A percentile compares a stretch with the other conserved stretches of the same genome.
phyloP scores from a whole-genome alignment of 2,113 vertebrate species.

The Aythya baeri region DNA sequence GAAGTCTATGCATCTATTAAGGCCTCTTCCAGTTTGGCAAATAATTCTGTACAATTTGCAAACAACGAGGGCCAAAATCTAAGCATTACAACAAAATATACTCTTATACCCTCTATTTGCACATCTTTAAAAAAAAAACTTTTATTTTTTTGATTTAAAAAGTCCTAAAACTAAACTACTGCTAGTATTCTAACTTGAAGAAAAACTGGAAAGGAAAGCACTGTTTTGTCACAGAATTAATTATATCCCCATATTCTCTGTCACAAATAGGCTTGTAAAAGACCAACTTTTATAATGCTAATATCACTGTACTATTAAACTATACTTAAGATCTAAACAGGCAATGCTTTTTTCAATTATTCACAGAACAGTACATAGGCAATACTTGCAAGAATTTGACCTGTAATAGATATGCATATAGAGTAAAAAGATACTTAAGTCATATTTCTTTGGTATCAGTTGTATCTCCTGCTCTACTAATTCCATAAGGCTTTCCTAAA shows the following conservation, averaged over 20 bases:
- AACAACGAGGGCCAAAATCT: not conserved
- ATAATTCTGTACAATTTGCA: not conserved
- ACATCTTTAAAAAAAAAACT: not conserved
- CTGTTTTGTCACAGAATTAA: not conserved
- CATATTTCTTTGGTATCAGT: not conserved
- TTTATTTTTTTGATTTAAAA: not conserved
- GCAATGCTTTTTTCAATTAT: not conserved
- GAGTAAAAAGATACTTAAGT: not conserved
- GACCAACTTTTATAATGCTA: not conserved
- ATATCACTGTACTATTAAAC: not conserved
- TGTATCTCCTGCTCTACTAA: not conserved
- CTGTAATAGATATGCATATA: not conserved
- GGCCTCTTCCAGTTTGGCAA: not conserved
- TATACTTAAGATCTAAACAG: not conserved
- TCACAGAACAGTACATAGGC: not conserved
- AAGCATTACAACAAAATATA: not conserved
- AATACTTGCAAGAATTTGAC: not conserved
- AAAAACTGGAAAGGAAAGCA: not conserved
- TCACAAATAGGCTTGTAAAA: not conserved
- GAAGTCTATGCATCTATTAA: not conserved
- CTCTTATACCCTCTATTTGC: not conserved
- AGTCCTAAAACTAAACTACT: not conserved
- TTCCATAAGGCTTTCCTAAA: not conserved
- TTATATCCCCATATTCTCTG: not conserved
- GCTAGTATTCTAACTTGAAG: not conserved